Conservation (phyloP, 2,888 invertebrate genomes). For the Nomada ruficornis region DNA sequence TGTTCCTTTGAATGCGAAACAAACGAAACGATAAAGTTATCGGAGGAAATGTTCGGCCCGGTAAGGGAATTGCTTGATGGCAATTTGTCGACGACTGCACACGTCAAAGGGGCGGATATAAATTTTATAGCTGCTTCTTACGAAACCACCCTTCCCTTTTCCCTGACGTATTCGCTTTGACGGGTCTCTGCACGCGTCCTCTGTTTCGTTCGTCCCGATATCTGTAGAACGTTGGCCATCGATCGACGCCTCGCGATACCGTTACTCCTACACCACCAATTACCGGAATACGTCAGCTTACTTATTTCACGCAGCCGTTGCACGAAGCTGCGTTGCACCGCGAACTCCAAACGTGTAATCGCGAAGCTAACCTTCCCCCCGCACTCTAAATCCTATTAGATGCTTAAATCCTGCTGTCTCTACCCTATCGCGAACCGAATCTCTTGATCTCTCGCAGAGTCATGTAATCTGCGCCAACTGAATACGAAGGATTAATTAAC, state of each 20-base stretch:
- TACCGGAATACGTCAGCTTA: background rate
- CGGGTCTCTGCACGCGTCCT: too few species aligned
- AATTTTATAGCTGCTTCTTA: conserved; percentile 26
- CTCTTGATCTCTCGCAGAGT: background rate
- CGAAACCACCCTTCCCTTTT: background rate
- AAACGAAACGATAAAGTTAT: conserved; percentile 15
- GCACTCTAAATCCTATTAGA: background rate
- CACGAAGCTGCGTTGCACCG: background rate
- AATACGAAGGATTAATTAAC: conserved; percentile 1
- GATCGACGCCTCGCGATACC: background rate
- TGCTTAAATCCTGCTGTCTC: background rate
- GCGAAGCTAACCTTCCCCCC: background rate
- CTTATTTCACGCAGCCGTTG: background rate
- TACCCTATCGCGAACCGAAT: background rate
- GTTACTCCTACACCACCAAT: background rate
- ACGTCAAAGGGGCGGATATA: conserved; percentile 30
- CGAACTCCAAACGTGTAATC: background rate
- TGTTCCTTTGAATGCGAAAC: conserved; percentile 8
- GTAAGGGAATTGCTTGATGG: conserved; percentile 15
- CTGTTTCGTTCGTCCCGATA: background rate
- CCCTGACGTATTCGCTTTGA: background rate
- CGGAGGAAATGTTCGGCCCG: conserved; percentile 7
- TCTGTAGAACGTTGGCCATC: too few species aligned
- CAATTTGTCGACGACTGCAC: conserved; percentile 1
- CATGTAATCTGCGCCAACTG: background rate